Evolutionary conservation across 2,113 vertebrate species (phyloP), one percentile per base, ranked within the genome.

Genomic region (Platycercus adscitus): DNA sequence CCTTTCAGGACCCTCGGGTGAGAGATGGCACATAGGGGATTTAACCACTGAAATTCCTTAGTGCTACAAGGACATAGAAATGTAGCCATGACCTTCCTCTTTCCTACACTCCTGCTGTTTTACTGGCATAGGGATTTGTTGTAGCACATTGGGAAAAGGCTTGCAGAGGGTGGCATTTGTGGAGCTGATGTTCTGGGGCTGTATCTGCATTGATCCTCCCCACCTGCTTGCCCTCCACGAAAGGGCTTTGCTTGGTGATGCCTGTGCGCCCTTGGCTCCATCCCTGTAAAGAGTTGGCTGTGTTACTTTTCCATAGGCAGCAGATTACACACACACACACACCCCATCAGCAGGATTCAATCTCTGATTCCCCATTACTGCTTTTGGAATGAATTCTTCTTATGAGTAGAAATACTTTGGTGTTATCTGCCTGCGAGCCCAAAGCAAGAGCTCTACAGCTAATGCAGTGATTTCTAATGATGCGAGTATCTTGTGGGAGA

Each of bases 241-340:
- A 1, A 12, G 72, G 60, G 15, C 50, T 19, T 43, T 21, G 82
- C 81, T 20, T 26, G 2, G 33, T 5, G 4, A 4, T 39, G 56
- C 49, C 28, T 4, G 1, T 6, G 49, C 1, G 6, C 43, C 43
- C 65, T 6, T 3, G 18, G 39, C n/a, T 33, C 68, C 37, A 1
- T 13, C 81, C 69, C 46, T 33, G 46, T 41, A 1, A 10, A 21
- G 58, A 7, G 53, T 4, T 7, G 24, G 6, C 49, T 7, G 8
- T 1, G 12, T 1, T 21, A 8, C 2, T 47, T 35, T n/a, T 14
- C 55, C 64, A 4, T 39, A 0, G 25, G 24, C 1, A 7, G 46
- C 5, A 37, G 50, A 7, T 21, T 23, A 10, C 46, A 44, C 44
- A 44, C 44, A 46, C 21, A 23, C 47, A 24, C 23, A 14, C 24